Base-by-base conservation (phyloP, 2,888 invertebrate genomes). In the Spialia ferax region DNA sequence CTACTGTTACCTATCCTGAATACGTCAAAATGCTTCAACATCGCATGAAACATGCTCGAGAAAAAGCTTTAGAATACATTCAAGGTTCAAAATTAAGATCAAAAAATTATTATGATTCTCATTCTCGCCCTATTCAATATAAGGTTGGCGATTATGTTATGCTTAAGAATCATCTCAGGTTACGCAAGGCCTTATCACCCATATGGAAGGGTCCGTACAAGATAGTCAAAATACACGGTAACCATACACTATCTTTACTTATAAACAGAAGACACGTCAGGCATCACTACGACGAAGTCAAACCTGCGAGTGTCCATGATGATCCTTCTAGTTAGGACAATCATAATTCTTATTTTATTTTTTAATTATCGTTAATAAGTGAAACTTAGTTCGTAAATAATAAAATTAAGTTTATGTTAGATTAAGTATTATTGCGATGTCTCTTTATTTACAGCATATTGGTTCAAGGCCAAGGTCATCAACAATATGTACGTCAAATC, bases 41-140 rank as follows among this genome's bases (percentile, higher is more conserved):
- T 45, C 42, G 42, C 42, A 45, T 45, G 42, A 45, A 45, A 18
- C 42, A 45, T 45, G 42, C 42, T 15, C 6, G 42, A 15, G 42
- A 45, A 7, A 45, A 45, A 45, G 42, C 42, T 10, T 13, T 57
- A 59, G 1, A 61, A 69, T 15, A 50, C 15, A 45, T 45, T 8
- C 42, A 45, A 18, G 18, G 8, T 7, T 45, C 42, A 18, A 45
- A 45, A 15, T 15, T 45, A 18, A 45, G 42, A 45, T 45, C 42
- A 18, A 45, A 45, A 45, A 45, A 15, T 18, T 45, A 45, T 45
- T 48, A 48, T 20, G 45, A 48, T 48, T 48, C 45, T 48, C 45
- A 48, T 20, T 48, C 45, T 48, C 45, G 45, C 45, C 45, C 45
- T 20, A 10, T 11, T 48, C 8, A 10, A 20, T 48, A 48, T 2